These are phyloP conservation scores for Petroica traversi DNA, from an alignment of 2,113 vertebrate species.

Conservation along the genomic window DNA sequence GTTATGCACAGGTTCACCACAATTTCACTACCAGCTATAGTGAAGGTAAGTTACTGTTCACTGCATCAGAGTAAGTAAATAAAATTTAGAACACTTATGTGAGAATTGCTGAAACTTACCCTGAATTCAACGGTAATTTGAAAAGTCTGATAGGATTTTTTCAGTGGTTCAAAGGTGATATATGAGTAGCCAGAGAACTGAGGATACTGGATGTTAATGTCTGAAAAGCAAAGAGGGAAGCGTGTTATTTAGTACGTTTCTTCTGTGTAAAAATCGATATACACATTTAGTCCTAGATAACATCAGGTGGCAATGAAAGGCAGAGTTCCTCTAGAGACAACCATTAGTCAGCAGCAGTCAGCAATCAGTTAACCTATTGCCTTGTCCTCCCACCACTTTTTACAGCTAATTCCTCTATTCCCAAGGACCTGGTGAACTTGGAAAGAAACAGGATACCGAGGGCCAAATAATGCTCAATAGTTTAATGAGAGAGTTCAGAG, in stretches of 20 bases:
- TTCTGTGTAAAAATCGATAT: neutral
- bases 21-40: neutral
- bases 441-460: neutral
- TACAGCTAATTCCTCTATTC: neutral
- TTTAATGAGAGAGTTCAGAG: neutral
- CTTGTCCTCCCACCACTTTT: neutral
- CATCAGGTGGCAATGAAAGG: neutral
- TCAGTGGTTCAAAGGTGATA: conserved; percentile 93
- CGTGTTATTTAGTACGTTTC: neutral
- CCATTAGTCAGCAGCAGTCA: neutral
- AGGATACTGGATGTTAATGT: conserved; percentile 86
- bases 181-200: conserved; percentile 93
- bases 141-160: conserved; percentile 93
- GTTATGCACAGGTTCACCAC: neutral
- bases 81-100: neutral
- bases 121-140: conserved; percentile 93
- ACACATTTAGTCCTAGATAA: neutral
- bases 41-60: neutral
- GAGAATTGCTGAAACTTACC: conserved; percentile 72
- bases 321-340: neutral
- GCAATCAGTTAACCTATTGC: neutral
- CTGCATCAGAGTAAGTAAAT: neutral
- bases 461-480: neutral
- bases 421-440: neutral
- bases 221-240: conserved; percentile 71